Evolutionary conservation across 2,113 vertebrate species (phyloP).

Genomic region (Eptesicus fuscus): DNA sequence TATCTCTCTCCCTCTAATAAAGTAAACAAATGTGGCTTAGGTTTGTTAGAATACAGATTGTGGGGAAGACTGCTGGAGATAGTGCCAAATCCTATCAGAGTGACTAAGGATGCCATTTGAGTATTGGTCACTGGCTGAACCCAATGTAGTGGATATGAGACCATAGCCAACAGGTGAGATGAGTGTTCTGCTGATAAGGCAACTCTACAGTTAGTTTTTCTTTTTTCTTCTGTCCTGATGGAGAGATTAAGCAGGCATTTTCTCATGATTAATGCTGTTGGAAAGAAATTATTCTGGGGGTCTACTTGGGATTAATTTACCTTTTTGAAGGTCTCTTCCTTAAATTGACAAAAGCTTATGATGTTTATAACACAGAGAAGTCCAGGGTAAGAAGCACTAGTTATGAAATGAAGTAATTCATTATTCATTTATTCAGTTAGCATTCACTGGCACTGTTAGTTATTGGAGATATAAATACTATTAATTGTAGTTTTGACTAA

Average conservation of each 20-base stretch:
- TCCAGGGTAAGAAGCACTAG: background rate
- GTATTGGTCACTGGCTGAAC: background rate
- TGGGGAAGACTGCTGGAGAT: background rate
- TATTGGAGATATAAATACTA: background rate
- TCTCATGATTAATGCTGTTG: constrained; percentile 2
- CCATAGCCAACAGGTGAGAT: background rate
- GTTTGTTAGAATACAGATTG: background rate
- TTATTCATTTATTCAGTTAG: background rate
- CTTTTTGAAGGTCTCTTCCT: background rate
- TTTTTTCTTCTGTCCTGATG: background rate
- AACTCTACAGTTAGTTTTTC: background rate
- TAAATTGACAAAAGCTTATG: background rate
- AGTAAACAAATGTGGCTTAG: background rate
- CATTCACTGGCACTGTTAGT: background rate
- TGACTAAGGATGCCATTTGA: background rate
- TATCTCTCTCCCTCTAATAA: background rate
- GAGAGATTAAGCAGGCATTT: background rate
- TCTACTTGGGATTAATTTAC: background rate
- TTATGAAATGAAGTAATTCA: background rate
- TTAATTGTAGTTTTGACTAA: constrained; percentile 2
- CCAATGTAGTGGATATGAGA: background rate
- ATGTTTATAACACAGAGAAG: background rate
- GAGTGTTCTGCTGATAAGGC: background rate
- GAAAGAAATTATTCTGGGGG: background rate
- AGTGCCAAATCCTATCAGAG: background rate